Evolutionary conservation across 1,140 invertebrate species (phyloP), one percentile per base, ranked within the genome.

Genomic region (Ostrea edulis): DNA sequence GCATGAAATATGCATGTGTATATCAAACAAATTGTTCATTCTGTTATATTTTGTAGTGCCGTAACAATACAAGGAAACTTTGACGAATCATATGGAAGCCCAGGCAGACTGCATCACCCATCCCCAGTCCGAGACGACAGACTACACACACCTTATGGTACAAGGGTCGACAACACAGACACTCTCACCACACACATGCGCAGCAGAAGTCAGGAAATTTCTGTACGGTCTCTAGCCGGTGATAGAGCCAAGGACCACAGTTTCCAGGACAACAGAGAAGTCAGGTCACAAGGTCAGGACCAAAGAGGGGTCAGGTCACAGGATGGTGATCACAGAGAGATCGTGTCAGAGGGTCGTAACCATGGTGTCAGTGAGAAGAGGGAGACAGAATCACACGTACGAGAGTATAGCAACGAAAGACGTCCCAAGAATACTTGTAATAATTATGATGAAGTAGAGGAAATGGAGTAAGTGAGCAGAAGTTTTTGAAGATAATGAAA

Each of bases 391-490:
- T 20, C 17, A 7, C 17, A 25, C 11, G 25, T 77, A 25, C 25
- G 68, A 25, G 68, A 77, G 12, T 12, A 35, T 17, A 77, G 68
- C 68, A 77, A 12, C 12, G 68, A 77, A 29, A 22, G 68, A 4
- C 68, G 68, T 11, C 68, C 68, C 25, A 77, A 77, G 17, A 77
- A 77, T 35, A 77, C 68, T 3, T 77, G 68, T 77, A 29, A 77
- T 25, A 77, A 22, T 29, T 77, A 77, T 25, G 29, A 22, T 35
- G 68, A 77, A 35, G 68, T 77, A 8, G 68, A 77, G 14, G 68
- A 77, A 35, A 77, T 77, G 22, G 68, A 77, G 68, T 77, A 77
- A 77, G 68, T 77, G 20, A 17, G 20, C 14, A 11, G 17, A 20
- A 58, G 11, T 58, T 2, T n/a, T 44, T 44, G 2, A 44, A 44